Evolutionary conservation across 2,888 invertebrate species (phyloP).

Genomic region (Ceraclea dissimilis): DNA sequence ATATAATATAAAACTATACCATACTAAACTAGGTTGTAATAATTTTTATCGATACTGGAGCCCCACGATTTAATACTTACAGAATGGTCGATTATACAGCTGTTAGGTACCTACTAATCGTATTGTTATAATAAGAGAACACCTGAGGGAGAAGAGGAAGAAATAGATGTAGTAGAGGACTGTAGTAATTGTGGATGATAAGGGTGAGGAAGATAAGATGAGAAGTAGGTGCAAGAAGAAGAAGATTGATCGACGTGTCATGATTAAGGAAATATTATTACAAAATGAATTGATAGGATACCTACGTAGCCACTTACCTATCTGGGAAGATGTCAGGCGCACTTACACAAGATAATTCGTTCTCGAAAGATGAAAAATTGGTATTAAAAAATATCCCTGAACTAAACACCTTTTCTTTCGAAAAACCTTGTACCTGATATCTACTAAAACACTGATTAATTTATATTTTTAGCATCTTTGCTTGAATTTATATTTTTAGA

Average conservation of each 20-base stretch:
- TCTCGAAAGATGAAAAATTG: background rate
- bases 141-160: background rate
- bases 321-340: background rate
- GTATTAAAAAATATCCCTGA: background rate
- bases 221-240: background rate
- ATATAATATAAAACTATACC: too few relatives aligned
- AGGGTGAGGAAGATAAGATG: background rate
- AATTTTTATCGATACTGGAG: too few relatives aligned
- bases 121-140: background rate
- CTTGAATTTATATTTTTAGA: too few relatives aligned
- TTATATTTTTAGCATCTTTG: too few relatives aligned
- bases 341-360: background rate
- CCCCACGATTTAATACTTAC: too few relatives aligned
- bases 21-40: too few relatives aligned
- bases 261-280: background rate
- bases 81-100: too few relatives aligned
- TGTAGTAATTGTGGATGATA: too few relatives aligned
- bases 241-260: slow-evolving; percentile 1
- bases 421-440: too few relatives aligned
- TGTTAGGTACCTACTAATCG: too few relatives aligned
- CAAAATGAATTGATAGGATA: background rate
- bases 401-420: background rate
- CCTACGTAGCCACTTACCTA: background rate
- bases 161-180: too few relatives aligned
- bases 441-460: too few relatives aligned